Conservation (phyloP, 2,888 invertebrate genomes). For the Volucella zonaria region DNA sequence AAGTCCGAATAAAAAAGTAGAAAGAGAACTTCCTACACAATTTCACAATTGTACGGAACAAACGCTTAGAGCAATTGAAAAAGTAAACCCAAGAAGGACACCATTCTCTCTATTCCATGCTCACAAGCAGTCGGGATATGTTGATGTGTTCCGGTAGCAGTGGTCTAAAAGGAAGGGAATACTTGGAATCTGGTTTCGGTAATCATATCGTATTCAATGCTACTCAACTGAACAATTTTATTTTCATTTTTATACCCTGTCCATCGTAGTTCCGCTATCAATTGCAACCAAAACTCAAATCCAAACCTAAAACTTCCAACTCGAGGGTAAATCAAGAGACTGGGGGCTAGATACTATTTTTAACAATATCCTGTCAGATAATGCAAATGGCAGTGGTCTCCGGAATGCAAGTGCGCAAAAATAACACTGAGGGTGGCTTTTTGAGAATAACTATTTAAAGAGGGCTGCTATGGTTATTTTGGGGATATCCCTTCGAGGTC, state of each 20-base stretch:
- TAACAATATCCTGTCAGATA: slow-evolving; percentile 70
- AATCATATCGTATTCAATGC: slow-evolving; percentile 71
- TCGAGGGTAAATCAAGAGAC: slow-evolving; percentile 14
- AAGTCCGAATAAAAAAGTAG: slow-evolving; percentile 18
- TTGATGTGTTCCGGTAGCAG: no score
- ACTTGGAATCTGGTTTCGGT: slow-evolving; percentile 62
- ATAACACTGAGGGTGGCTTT: slow-evolving; percentile 32
- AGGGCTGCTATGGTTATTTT: slow-evolving; percentile 35
- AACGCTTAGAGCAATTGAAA: slow-evolving; percentile 57
- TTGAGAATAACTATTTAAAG: slow-evolving; percentile 49
- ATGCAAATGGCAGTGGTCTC: slow-evolving; percentile 61
- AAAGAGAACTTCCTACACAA: neutral
- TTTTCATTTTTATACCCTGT: slow-evolving; percentile 54
- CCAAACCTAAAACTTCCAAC: slow-evolving; percentile 17
- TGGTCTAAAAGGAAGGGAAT: neutral
- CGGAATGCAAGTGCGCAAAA: slow-evolving; percentile 63
- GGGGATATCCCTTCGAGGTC: slow-evolving; percentile 53
- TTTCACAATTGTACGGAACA: slow-evolving; percentile 23
- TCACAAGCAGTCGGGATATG: no score
- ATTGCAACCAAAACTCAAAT: slow-evolving; percentile 34
- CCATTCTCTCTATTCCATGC: neutral
- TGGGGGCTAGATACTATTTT: slow-evolving; percentile 11
- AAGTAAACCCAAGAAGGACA: slow-evolving; percentile 42
- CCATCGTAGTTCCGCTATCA: slow-evolving; percentile 30
- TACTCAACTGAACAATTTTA: slow-evolving; percentile 65